Percentiles rank a stretch among this genome's conserved stretches.
phyloP scores from a whole-genome alignment of 2,113 vertebrate genomes.

The Megalops atlanticus region DNA sequence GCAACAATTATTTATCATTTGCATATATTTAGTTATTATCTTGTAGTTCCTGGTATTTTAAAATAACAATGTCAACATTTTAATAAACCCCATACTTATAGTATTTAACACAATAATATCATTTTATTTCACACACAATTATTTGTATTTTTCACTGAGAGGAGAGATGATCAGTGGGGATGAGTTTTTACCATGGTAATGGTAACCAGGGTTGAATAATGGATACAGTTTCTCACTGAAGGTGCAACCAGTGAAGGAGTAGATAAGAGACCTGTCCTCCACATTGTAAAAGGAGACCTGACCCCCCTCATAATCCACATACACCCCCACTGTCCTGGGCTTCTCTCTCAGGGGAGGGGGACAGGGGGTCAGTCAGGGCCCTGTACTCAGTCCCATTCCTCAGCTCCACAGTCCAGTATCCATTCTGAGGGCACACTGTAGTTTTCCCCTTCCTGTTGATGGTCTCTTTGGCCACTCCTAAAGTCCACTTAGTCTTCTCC shows the following conservation, averaged over 20 bases:
- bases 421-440: not conserved
- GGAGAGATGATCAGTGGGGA: not conserved
- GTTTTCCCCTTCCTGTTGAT: constrained; percentile 6
- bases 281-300: constrained; percentile 35
- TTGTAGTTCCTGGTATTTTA: no score
- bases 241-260: constrained; percentile 51
- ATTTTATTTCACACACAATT: no score
- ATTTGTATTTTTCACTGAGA: no score
- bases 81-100: no score
- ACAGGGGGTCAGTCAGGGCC: not conserved
- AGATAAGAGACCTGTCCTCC: constrained; percentile 52
- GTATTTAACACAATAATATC: no score
- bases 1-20: no score
- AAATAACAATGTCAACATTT: no score
- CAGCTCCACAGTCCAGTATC: not conserved
- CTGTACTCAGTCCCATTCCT: constrained; percentile 12
- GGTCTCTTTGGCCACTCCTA: constrained; percentile 21
- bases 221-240: constrained; percentile 60
- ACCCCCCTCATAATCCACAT: no score
- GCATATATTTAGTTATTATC: no score
- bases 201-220: constrained; percentile 67
- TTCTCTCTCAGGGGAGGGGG: constrained; percentile 2
- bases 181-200: constrained; percentile 6
- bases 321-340: not conserved
- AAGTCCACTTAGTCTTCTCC: constrained; percentile 11